Base-by-base conservation (phyloP, 2,888 invertebrate species). In the Hanleya hanleyi region DNA sequence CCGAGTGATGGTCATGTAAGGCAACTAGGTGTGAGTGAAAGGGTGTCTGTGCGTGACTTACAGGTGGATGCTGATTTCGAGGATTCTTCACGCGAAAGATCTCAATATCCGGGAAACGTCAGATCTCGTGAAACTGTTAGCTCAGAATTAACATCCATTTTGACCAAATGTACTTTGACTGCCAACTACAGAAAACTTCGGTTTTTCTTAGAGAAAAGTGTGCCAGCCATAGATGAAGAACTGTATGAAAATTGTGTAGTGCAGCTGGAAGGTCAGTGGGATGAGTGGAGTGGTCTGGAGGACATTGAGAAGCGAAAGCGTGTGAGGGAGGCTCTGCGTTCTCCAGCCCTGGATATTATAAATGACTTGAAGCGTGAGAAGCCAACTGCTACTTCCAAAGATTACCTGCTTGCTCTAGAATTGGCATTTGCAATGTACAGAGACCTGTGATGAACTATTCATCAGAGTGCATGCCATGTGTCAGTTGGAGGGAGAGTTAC, bases 171-270 rank as follows among this genome's bases (percentile, higher is more conserved):
- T 29, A 57, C 57, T 26, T 26, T 57, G 22, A 29, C 57, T 22
- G 57, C 29, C 32, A 57, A 26, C 1, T 57, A 57, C 57, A 22
- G 57, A 26, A 57, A 57, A 26, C 26, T 57, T 18, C 57, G 57
- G 57, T 57, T 22, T 26, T 57, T 26, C 9, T 26, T 32, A 15
- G 57, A 9, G 12, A 57, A 26, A 57, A 29, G n/a, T n/a, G n/a
- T n/a, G n/a, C n/a, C n/a, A n/a, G n/a, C n/a, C n/a, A n/a, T n/a
- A 29, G 57, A 57, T 26, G 57, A 57, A 57, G 57, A 57, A 22
- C 15, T 32, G 2, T 57, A 57, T 57, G 57, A 57, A 32, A 57
- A 57, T 32, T 57, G 57, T 22, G 12, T 57, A 29, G 22, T 57
- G 15, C 57, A 57, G 7, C 57, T 57, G 26, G 7, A 26, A 26